These are phyloP conservation scores for Carposina sasakii DNA, from an alignment of 1,140 invertebrate genomes.

Conservation along the genomic window DNA sequence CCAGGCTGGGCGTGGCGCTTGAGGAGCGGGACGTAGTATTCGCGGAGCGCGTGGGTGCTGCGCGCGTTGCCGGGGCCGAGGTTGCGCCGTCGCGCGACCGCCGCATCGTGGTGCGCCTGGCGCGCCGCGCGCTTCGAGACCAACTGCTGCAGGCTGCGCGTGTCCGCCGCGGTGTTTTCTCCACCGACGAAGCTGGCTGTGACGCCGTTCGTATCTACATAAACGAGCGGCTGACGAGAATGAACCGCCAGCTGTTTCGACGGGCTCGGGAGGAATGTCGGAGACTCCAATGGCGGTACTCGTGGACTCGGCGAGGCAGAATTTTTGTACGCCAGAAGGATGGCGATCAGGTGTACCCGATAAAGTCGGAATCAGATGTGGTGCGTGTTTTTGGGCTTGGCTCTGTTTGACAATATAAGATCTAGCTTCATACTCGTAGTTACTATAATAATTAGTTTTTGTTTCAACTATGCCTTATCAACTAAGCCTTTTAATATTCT, in stretches of 20 bases:
- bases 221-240: background rate
- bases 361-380: background rate
- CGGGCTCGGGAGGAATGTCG: background rate
- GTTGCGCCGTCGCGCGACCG: background rate
- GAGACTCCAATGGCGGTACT: background rate
- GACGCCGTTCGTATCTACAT: background rate
- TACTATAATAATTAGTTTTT: background rate
- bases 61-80: background rate
- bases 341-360: background rate
- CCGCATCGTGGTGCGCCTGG: background rate
- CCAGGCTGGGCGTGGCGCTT: too few relatives aligned
- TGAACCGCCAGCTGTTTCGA: background rate
- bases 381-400: background rate
- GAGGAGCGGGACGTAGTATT: background rate
- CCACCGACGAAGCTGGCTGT: background rate
- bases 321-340: background rate
- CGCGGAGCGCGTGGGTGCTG: background rate
- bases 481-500: background rate
- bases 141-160: background rate
- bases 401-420: too few relatives aligned
- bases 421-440: background rate
- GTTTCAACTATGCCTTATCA: background rate
- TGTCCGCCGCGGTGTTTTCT: background rate
- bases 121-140: background rate
- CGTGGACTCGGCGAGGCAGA: background rate